Evolutionary conservation across 2,797 vertebrate genomes (phyloP).

Genomic region (Vultur gryphus): DNA sequence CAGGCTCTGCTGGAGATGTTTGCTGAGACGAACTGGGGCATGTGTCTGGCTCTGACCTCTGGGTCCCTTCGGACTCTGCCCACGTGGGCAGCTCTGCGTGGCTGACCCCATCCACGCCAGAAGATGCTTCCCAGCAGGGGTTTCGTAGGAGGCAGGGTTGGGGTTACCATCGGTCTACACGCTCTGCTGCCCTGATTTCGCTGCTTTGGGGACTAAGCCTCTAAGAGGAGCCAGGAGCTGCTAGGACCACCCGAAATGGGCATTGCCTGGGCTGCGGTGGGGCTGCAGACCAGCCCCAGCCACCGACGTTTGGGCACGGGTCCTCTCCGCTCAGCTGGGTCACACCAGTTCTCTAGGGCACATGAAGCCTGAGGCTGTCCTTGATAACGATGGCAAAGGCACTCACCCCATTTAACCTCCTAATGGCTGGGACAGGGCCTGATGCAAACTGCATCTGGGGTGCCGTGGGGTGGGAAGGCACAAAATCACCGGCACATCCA

Average conservation of each 20-base stretch:
- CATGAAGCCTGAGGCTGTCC: neutral
- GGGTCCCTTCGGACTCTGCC: neutral
- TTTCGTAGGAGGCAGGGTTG: neutral
- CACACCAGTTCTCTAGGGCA: neutral
- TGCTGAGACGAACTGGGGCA: neutral
- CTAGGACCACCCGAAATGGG: neutral
- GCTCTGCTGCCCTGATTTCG: neutral
- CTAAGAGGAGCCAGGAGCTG: neutral
- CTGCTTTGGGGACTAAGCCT: neutral
- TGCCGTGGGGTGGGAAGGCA: neutral
- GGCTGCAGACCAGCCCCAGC: neutral
- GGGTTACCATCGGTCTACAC: neutral
- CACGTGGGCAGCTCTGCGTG: rapidly evolving
- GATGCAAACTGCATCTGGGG: neutral
- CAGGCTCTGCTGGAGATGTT: neutral
- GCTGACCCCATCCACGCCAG: neutral
- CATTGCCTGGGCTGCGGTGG: neutral
- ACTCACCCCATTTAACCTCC: too few species aligned
- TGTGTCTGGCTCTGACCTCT: neutral
- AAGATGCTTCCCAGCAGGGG: neutral
- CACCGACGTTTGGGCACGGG: rapidly evolving
- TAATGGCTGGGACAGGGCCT: too few species aligned
- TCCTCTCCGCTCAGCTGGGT: neutral
- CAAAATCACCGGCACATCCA: neutral
- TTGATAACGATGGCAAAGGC: neutral